Evolutionary conservation across 2,113 vertebrate genomes (phyloP).

Genomic region (Eurypyga helias): DNA sequence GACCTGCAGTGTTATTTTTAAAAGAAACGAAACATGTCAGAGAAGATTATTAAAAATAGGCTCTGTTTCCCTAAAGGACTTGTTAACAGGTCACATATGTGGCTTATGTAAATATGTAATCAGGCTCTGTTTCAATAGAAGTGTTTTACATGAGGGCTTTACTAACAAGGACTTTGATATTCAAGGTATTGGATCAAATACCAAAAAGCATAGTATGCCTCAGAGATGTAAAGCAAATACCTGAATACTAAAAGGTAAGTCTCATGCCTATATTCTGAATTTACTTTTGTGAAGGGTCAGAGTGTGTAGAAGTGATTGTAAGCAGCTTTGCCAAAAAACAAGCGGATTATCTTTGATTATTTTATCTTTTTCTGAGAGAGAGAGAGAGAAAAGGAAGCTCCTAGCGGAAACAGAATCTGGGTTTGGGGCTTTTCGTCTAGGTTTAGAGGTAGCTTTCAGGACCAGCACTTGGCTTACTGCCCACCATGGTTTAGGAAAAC

Average conservation of each 20-base stretch:
- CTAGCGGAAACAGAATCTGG: background rate
- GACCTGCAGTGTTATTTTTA: background rate
- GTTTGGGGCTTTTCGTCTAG: background rate
- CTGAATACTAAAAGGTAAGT: background rate
- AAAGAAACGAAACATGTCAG: background rate
- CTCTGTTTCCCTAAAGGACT: background rate
- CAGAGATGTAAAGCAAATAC: slow-evolving; percentile 10
- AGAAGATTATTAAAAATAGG: slow-evolving; percentile 22
- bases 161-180: slow-evolving; percentile 33
- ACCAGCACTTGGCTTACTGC: background rate
- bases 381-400: background rate
- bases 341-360: background rate
- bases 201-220: background rate
- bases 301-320: background rate
- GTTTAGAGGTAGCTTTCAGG: background rate
- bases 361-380: background rate
- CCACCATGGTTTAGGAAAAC: background rate
- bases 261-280: background rate
- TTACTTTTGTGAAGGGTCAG: background rate
- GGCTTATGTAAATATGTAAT: slow-evolving; percentile 47
- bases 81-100: background rate
- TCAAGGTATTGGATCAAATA: slow-evolving; percentile 16
- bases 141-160: background rate
- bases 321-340: background rate
- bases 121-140: background rate